Percentiles rank a stretch among this genome's conserved stretches.
phyloP scores from a whole-genome alignment of 2,797 vertebrate species.

The Protosalanx chinensis region DNA sequence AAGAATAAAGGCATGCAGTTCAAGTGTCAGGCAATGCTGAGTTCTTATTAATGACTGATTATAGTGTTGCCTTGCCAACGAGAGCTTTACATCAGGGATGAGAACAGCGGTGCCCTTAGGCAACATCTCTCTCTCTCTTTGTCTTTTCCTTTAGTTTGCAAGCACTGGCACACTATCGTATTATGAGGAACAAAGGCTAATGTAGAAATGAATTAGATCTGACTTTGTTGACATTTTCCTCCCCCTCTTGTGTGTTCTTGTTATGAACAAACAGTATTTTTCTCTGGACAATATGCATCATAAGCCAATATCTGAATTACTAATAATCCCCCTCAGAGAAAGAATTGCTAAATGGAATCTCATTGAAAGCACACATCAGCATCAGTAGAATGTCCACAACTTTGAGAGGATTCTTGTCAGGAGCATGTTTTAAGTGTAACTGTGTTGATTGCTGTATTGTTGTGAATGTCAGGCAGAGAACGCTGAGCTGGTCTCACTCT shows the following conservation, averaged over 20 bases:
- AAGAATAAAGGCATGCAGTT: constrained; percentile 12
- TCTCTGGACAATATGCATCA: constrained; percentile 2
- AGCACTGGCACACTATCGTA: constrained; percentile 28
- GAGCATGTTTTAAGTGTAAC: background rate
- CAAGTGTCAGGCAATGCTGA: constrained; percentile 38
- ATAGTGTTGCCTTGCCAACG: constrained; percentile 51
- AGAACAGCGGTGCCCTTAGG: background rate
- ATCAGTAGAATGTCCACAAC: background rate
- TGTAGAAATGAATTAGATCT: constrained; percentile 26
- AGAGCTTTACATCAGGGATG: constrained; percentile 2
- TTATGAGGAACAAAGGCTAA: constrained; percentile 18
- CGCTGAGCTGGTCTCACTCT: background rate
- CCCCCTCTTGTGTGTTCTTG: constrained; percentile 6
- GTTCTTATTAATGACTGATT: constrained; percentile 32
- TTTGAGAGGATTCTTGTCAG: background rate
- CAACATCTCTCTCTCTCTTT: background rate
- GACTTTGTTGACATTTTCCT: constrained; percentile 7
- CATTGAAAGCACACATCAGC: constrained; percentile 13
- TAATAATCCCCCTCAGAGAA: constrained; percentile 1
- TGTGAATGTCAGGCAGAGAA: background rate
- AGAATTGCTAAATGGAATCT: constrained; percentile 10
- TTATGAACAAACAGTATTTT: constrained; percentile 14
- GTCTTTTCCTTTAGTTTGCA: background rate
- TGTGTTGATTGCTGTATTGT: background rate
- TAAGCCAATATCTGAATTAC: constrained; percentile 10